Base-by-base conservation (phyloP, 2,113 vertebrate species). In the Oreocharis arfaki region DNA sequence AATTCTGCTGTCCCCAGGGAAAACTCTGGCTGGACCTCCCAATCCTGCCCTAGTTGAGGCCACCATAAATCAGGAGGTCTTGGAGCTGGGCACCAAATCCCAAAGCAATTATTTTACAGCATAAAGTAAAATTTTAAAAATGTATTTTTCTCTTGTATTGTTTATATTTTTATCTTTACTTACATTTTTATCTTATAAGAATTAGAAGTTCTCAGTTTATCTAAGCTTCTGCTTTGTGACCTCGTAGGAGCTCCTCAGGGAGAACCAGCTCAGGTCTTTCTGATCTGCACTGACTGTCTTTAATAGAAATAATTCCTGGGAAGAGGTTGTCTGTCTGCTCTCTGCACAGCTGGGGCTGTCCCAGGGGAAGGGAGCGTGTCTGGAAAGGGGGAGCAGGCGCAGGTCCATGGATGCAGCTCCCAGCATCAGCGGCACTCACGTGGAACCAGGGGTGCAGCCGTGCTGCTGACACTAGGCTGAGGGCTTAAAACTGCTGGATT, bases 401-500 rank as follows among this genome's bases (percentile, higher is more conserved):
- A 26, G 37, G 4, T 7, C n/a, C 39, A 5, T 3, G n/a, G 55
- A 61, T 55, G 61, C 60, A 44, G 18, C 64, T 85, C 50, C 52
- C 3, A 0, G 28, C 19, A 7, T 3, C 69, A 8, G 37, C 4
- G 3, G 47, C 52, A 42, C 26, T 82, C 5, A 0, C 2, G 0
- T 1, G 11, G 41, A 80, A 18, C 63, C 60, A 11, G 79, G 65
- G 84, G 3, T 28, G 35, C 33, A 65, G 59, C 59, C 1, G 0
- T 2, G 39, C 56, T 33, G 53, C 91, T 73, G 17, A 19, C 28
- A 19, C 16, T 3, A 0, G 3, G 6, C 41, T 5, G 1, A 11
- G 20, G 47, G 35, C 33, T 76, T 2, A 22, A 61, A 35, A 1
- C 46, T 41, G 46, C 35, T 61, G 87, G 2, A 2, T 74, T 65